Percentiles rank a stretch among this genome's conserved stretches.
Conservation (phyloP, 2,113 vertebrate species). For the Strix uralensis region DNA sequence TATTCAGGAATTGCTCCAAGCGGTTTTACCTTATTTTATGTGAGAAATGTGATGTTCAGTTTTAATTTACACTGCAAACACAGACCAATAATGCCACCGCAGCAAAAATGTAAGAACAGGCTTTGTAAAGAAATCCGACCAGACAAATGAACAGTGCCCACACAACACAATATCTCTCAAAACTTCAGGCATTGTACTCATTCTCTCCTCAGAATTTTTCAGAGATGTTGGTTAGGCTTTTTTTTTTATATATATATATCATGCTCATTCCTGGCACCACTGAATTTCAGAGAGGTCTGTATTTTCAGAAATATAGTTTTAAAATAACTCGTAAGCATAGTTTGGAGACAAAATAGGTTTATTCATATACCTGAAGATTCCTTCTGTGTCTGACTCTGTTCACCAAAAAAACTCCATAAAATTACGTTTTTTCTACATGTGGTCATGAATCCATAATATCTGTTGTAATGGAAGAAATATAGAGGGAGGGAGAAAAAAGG, state of each 20-base stretch:
- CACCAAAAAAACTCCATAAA: background rate
- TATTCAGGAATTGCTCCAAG: background rate
- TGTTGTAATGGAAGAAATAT: background rate
- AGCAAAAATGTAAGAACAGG: background rate
- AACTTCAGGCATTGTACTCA: background rate
- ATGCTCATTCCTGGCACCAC: background rate
- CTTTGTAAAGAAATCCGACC: background rate
- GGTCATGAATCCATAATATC: background rate
- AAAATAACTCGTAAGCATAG: background rate
- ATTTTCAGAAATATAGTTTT: background rate
- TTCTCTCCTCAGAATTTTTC: background rate
- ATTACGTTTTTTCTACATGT: background rate
- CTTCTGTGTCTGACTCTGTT: background rate
- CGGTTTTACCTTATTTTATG: background rate
- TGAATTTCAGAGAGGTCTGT: background rate
- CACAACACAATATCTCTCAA: background rate
- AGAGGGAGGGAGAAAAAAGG: background rate
- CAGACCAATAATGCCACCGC: background rate
- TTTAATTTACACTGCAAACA: background rate
- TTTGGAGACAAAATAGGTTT: background rate
- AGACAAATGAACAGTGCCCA: background rate
- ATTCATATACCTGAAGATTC: background rate
- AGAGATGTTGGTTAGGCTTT: background rate
- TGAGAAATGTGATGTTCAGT: background rate
- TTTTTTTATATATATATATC: accelerated